Base-by-base conservation (phyloP, 2,113 vertebrate species). In the Neofelis nebulosa region DNA sequence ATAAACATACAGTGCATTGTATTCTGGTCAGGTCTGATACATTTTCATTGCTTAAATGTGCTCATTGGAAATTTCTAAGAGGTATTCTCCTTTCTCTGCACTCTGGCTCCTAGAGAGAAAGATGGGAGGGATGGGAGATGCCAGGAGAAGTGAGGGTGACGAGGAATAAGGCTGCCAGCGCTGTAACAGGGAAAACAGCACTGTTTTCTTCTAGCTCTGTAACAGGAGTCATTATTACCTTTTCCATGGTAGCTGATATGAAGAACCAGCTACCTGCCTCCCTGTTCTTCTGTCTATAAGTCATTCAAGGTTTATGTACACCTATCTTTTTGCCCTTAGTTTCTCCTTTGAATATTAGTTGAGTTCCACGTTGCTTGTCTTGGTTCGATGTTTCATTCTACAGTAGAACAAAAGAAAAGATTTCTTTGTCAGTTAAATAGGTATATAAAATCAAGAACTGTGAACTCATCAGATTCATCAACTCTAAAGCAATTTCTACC, bases 401-500 rank as follows among this genome's bases (percentile, higher is more conserved):
- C 23, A 55, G 21, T n/a, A 82, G 14, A 83, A 93, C 12, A 88
- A 92, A 69, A 94, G 48, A 33, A 96, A 66, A 57, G 15, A 88
- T 78, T 55, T 88, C 11, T 21, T 31, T 65, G 45, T 74, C 76
- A 61, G 50, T 92, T 88, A 87, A 86, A 57, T 52, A 80, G 38
- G 13, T 76, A 13, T 66, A 33, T 68, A 74, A 91, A 94, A 78
- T 85, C 36, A 97, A 87, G 63, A 97, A 91, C 50, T 87, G 21
- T 89, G 15, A 95, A 71, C 76, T 90, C 12, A 81, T 23, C 41
- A 63, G 29, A 84, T 65, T 57, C 74, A 31, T 48, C 80, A 93
- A 85, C 14, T 80, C 50, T 31, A 81, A 86, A 94, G 78, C 36
- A 89, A 74, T 52, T 97, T 79, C 16, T 89, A 69, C 19, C 27